Conservation (phyloP, 2,888 invertebrate species). For the Pheosia tremula region DNA sequence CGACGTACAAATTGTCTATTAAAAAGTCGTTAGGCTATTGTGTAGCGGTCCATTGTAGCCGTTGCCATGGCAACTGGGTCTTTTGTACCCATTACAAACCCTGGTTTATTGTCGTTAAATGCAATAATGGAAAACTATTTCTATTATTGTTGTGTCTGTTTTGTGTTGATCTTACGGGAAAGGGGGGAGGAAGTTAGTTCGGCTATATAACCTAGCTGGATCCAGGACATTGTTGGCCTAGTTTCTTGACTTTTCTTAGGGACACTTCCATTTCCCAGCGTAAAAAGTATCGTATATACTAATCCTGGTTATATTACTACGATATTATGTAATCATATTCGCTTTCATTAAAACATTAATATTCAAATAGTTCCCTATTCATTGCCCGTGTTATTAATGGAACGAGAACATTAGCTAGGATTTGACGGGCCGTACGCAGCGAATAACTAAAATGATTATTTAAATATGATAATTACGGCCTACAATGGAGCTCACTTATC, state of each 20-base stretch:
- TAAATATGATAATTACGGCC: background rate
- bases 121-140: slow-evolving; percentile 41
- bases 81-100: slow-evolving; percentile 5
- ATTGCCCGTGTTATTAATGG: background rate
- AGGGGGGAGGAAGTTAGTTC: too few relatives aligned
- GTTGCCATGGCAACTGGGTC: slow-evolving; percentile 31
- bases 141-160: slow-evolving; percentile 27
- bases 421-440: too few relatives aligned
- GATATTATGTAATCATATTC: too few relatives aligned
- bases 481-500: background rate
- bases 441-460: background rate
- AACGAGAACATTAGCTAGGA: too few relatives aligned
- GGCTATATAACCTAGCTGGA: too few relatives aligned
- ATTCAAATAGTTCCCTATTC: background rate
- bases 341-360: background rate
- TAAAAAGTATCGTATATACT: too few relatives aligned
- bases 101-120: slow-evolving; percentile 27
- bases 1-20: slow-evolving; percentile 22
- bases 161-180: background rate
- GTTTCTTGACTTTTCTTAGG: too few relatives aligned
- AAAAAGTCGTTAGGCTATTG: slow-evolving; percentile 29
- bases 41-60: slow-evolving; percentile 18
- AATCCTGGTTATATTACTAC: too few relatives aligned
- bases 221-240: too few relatives aligned
- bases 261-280: too few relatives aligned